Evolutionary conservation across 2,113 vertebrate species (phyloP), one percentile per base, ranked within the genome.

Genomic region (Epinephelus cyanopodus): DNA sequence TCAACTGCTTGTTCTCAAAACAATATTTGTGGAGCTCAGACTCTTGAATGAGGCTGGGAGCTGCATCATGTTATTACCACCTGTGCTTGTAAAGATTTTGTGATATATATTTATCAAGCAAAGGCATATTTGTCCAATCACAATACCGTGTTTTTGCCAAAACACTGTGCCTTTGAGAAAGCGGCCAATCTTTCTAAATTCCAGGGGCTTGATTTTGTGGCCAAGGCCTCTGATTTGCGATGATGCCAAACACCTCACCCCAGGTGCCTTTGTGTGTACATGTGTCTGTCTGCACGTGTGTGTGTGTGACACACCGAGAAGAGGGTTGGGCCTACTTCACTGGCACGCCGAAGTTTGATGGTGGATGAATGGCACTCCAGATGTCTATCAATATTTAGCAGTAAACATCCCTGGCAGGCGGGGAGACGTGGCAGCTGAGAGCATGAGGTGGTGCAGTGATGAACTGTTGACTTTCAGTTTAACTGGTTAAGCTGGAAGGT

Each of bases 311-410:
- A 82, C 71, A 42, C 73, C 27, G 66, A 75, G 66, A 81, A 42
- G 77, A 89, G 86, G 88, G 85, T 87, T 86, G 91, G 94, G 89
- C 61, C 85, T 67, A 52, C 91, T 93, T 92, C 91, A 91, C 83
- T 87, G 90, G 72, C 79, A 82, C 25, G 14, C 84, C 72, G 10
- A 84, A 92, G 90, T 92, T 90, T 95, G 94, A 95, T 80, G 86
- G 83, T 56, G 85, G 92, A 90, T 94, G 92, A 93, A 90, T 90
- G 89, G 83, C 87, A 73, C 79, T 90, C 93, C 95, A 96, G 95
- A 96, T 95, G 95, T 95, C 93, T 90, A 95, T 95, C 95, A 95
- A 95, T 96, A 96, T 95, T 96, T 95, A 95, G 91, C 90, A 95
- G 95, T 90, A 93, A 94, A 94, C 94, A 94, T 92, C 90, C 83